Conservation (phyloP, 2,888 invertebrate genomes). For the Agrochola lychnidis region DNA sequence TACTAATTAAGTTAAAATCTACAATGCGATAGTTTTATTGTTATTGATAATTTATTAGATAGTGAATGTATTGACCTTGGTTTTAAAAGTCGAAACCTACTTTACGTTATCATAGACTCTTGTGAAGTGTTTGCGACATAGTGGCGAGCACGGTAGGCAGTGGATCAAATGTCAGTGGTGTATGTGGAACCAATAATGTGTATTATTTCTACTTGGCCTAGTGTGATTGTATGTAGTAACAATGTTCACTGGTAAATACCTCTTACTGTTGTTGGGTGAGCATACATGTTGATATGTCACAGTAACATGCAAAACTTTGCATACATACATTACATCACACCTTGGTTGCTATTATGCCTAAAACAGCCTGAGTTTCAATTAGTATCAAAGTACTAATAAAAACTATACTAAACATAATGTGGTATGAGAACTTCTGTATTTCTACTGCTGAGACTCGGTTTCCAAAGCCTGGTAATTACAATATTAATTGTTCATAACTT, state of each 20-base stretch:
- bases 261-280: slow-evolving; percentile 63
- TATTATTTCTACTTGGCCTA: slow-evolving; percentile 33
- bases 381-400: slow-evolving; percentile 26
- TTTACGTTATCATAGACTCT: slow-evolving; percentile 69
- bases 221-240: slow-evolving; percentile 31
- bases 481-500: not conserved
- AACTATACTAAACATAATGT: slow-evolving; percentile 20
- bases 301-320: slow-evolving; percentile 31
- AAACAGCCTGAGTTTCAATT: slow-evolving; percentile 29
- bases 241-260: slow-evolving; percentile 61
- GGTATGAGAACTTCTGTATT: slow-evolving; percentile 45
- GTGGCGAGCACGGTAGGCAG: slow-evolving; percentile 32
- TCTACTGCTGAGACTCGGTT: not conserved
- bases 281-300: slow-evolving; percentile 45
- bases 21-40: slow-evolving; percentile 66
- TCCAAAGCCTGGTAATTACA: slow-evolving; percentile 29
- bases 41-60: slow-evolving; percentile 68
- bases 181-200: slow-evolving; percentile 55
- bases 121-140: slow-evolving; percentile 58
- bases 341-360: slow-evolving; percentile 19
- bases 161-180: slow-evolving; percentile 62
- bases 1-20: slow-evolving; percentile 75
- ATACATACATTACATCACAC: slow-evolving; percentile 47
- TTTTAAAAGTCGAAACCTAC: slow-evolving; percentile 68
- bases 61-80: slow-evolving; percentile 80